Evolutionary conservation across 2,797 vertebrate genomes (phyloP).

Genomic region (Premnoplex brunnescens): DNA sequence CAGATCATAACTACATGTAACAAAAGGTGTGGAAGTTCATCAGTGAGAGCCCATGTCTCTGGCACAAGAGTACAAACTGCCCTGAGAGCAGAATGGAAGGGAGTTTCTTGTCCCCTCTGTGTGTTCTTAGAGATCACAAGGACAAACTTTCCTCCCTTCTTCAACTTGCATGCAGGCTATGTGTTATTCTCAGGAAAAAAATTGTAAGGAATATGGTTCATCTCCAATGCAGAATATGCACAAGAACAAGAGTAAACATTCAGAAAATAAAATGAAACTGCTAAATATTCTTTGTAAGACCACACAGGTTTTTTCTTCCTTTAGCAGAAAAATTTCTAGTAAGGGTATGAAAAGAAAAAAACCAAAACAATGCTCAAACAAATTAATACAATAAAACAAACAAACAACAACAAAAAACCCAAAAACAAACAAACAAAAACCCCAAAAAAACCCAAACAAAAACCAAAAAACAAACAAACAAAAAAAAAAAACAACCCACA

Average conservation of each 20-base stretch:
- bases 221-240: background rate
- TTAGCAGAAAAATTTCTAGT: background rate
- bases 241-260: background rate
- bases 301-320: background rate
- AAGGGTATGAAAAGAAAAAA: background rate
- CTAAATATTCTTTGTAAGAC: background rate
- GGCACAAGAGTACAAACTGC: background rate
- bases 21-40: background rate
- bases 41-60: background rate
- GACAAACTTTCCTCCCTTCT: background rate
- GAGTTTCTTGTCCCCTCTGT: background rate
- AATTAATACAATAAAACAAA: background rate
- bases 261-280: background rate
- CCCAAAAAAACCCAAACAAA: too few relatives aligned
- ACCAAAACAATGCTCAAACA: background rate
- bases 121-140: background rate
- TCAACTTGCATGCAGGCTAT: background rate
- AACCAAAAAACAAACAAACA: too few relatives aligned
- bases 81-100: background rate
- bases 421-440: too few relatives aligned
- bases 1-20: background rate
- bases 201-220: background rate
- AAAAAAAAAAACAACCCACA: too few relatives aligned
- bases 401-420: too few relatives aligned
- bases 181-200: background rate